Evolutionary conservation across 2,797 vertebrate species (phyloP), one percentile per base, ranked within the genome.

Genomic region (Parambassis ranga): DNA sequence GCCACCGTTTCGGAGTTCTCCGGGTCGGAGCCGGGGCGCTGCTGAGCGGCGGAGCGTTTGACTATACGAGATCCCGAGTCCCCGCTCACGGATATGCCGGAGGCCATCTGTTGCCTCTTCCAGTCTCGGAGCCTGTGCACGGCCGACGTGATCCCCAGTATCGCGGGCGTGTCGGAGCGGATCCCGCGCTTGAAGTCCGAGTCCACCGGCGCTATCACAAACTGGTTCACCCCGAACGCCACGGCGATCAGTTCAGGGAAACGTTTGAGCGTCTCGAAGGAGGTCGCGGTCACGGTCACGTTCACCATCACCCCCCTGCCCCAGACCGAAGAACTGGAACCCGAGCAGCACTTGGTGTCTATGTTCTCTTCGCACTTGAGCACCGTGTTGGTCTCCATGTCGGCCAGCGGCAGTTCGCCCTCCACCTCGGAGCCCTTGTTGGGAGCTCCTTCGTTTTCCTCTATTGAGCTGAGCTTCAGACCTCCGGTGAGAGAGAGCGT

Each of bases 161-260:
- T 49, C 0, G 43, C 51, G 0, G 52, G 51, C 0, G 62, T 41
- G 43, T 65, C 6, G 0, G 35, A 18, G 0, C 62, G 6, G 5
- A 27, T 2, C 0, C 43, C 49, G 3, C 51, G 27, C 5, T 10
- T 49, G 43, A 65, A 65, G 4, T 65, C 63, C 1, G 52, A 65
- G 16, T 65, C 52, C 0, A 65, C 16, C 1, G 52, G 52, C 0
- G 63, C 7, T 1, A 65, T 18, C 5, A 15, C 30, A 11, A 65
- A 57, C 10, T 65, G 63, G 23, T 57, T 65, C 10, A 65, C 7
- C 0, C 52, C 63, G 1, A 57, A 65, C 3, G 52, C 51, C 0
- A 57, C 36, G 2, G 44, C 51, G 0, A 65, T 8, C 13, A 57
- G 1, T 7, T 65, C 28, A 0, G 62, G 62, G 4, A 26, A 56